Conservation (phyloP, 2,113 vertebrate genomes). For the Microcebus murinus region DNA sequence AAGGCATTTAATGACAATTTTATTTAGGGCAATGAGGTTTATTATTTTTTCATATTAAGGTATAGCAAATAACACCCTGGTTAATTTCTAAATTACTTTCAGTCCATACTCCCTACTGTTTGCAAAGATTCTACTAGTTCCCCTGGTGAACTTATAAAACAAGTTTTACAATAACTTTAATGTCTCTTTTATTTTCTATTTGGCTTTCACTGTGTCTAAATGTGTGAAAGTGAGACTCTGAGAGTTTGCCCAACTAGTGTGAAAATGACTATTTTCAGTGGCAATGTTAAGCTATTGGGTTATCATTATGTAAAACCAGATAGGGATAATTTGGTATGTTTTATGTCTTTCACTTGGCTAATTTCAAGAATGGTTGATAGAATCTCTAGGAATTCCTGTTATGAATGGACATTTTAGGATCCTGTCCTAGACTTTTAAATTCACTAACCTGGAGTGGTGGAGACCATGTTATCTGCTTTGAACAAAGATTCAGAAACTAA, state of each 20-base stretch:
- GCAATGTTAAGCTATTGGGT: not conserved
- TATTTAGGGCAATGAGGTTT: not conserved
- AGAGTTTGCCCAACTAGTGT: not conserved
- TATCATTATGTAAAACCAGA: not conserved
- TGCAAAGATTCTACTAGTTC: slow-evolving; percentile 36
- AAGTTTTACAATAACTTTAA: not conserved
- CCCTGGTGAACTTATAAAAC: not conserved
- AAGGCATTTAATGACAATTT: not conserved
- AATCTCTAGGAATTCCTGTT: not conserved
- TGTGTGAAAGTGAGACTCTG: not conserved
- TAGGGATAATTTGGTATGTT: not conserved
- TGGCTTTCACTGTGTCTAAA: not conserved
- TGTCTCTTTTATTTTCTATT: slow-evolving; percentile 13
- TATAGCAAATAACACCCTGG: not conserved
- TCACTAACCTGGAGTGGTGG: not conserved
- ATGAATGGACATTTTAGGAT: not conserved
- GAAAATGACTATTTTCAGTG: not conserved
- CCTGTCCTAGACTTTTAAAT: not conserved
- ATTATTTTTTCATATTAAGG: slow-evolving; percentile 7
- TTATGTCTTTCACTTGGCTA: not conserved
- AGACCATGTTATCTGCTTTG: not conserved
- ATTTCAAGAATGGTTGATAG: not conserved
- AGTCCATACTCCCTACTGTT: not conserved
- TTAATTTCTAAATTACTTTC: not conserved
- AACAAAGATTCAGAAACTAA: not conserved